These are phyloP conservation scores for Salpingus planirostris DNA, from an alignment of 2,888 invertebrate genomes.

Conservation along the genomic window DNA sequence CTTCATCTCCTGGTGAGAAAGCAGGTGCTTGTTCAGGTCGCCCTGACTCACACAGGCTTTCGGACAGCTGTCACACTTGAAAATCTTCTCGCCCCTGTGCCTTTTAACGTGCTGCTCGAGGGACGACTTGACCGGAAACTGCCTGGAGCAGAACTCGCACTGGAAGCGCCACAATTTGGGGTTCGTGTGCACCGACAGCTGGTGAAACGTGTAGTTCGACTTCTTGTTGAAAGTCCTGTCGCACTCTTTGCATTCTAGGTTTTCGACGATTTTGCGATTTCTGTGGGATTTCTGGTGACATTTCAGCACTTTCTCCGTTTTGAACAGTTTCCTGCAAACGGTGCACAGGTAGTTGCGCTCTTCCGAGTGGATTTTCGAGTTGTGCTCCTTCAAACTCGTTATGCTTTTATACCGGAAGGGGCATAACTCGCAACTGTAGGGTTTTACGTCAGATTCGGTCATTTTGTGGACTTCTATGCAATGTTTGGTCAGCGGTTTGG, in stretches of 20 bases:
- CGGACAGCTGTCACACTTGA: slow-evolving; percentile 19
- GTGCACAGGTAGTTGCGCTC: slow-evolving; percentile 27
- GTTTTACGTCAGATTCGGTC: too few species aligned
- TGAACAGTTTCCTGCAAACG: slow-evolving; percentile 38
- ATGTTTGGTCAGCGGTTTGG: too few species aligned
- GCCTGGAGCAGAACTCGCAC: slow-evolving; percentile 17
- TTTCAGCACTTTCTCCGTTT: slow-evolving; percentile 27
- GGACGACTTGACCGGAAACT: slow-evolving; percentile 18
- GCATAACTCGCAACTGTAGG: too few species aligned
- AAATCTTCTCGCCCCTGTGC: slow-evolving; percentile 20
- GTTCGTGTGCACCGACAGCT: slow-evolving; percentile 18
- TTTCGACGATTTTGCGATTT: slow-evolving; percentile 25
- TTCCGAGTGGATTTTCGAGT: too few species aligned
- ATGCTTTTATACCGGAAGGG: too few species aligned
- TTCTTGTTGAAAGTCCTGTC: slow-evolving; percentile 28
- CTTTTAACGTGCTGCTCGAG: slow-evolving; percentile 17
- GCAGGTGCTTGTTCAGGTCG: slow-evolving; percentile 18
- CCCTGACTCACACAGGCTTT: slow-evolving; percentile 18
- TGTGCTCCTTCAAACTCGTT: too few species aligned
- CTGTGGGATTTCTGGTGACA: slow-evolving; percentile 30
- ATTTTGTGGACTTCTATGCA: too few species aligned
- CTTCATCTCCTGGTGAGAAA: slow-evolving; percentile 18
- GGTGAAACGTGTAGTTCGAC: slow-evolving; percentile 25
- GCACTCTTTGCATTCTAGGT: slow-evolving; percentile 28
- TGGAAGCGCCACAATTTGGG: slow-evolving; percentile 17